Conservation (phyloP, 1,140 invertebrate species). For the Procambarus virginalis region DNA sequence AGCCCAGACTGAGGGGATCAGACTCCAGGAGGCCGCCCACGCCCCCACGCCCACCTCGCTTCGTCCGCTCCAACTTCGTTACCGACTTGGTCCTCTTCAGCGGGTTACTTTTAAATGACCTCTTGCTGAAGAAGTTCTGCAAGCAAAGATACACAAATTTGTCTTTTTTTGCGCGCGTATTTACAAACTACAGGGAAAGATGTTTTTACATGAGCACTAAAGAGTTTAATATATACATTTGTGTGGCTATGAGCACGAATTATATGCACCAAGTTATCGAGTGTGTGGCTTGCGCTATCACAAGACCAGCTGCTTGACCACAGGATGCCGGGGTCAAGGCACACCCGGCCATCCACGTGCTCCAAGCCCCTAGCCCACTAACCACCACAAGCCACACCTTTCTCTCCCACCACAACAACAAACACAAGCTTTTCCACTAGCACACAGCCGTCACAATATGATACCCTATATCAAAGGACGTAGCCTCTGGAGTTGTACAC, state of each 20-base stretch:
- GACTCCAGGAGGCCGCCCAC: conserved; percentile 28
- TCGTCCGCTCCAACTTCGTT: conserved; percentile 86
- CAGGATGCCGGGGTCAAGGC: neutral
- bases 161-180: neutral
- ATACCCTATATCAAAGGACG: too few species aligned
- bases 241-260: too few species aligned
- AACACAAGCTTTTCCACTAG: too few species aligned
- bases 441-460: too few species aligned
- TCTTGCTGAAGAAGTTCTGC: conserved; percentile 92
- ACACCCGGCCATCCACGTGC: neutral
- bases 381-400: neutral
- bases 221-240: too few species aligned
- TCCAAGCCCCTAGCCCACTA: neutral
- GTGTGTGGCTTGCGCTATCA: neutral
- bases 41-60: conserved; percentile 46
- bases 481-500: too few species aligned
- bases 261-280: too few species aligned
- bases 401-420: too few species aligned
- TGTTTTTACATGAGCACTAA: too few species aligned
- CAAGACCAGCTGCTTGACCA: neutral
- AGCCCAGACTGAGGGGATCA: conserved; percentile 37
- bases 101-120: conserved; percentile 89
- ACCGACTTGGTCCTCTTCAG: conserved; percentile 93
- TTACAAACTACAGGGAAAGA: too few species aligned
- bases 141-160: neutral